Evolutionary conservation across 2,113 vertebrate species (phyloP).

Genomic region (Riparia riparia): DNA sequence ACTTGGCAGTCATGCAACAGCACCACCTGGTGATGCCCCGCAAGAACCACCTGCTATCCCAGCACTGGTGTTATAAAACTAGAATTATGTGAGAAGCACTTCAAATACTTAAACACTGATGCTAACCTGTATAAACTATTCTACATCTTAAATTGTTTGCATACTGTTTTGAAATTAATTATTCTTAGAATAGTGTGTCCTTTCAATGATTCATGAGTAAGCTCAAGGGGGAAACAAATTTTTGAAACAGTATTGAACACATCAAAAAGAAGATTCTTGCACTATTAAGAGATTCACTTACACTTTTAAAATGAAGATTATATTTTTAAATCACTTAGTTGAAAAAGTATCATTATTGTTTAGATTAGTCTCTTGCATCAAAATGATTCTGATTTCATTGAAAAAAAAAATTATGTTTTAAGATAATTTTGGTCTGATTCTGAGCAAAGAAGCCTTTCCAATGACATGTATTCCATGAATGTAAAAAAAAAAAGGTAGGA

Average conservation of each 20-base stretch:
- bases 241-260: neutral
- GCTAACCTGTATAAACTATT: neutral
- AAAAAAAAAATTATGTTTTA: neutral
- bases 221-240: neutral
- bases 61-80: neutral
- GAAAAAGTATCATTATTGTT: neutral
- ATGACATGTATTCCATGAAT: neutral
- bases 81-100: neutral
- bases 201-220: neutral
- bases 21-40: slow-evolving; percentile 38
- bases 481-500: neutral
- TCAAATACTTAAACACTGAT: neutral
- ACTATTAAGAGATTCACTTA: neutral
- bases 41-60: neutral
- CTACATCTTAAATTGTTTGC: neutral
- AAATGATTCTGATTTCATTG: neutral
- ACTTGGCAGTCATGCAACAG: neutral
- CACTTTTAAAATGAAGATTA: neutral
- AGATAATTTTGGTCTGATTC: neutral
- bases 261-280: neutral
- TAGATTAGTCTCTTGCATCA: neutral
- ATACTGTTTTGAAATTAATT: neutral
- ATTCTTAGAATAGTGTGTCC: neutral
- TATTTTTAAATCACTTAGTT: neutral
- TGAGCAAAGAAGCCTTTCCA: neutral